phyloP scores from a whole-genome alignment of 2,797 vertebrate species.

The Brachyalestes nurse region DNA sequence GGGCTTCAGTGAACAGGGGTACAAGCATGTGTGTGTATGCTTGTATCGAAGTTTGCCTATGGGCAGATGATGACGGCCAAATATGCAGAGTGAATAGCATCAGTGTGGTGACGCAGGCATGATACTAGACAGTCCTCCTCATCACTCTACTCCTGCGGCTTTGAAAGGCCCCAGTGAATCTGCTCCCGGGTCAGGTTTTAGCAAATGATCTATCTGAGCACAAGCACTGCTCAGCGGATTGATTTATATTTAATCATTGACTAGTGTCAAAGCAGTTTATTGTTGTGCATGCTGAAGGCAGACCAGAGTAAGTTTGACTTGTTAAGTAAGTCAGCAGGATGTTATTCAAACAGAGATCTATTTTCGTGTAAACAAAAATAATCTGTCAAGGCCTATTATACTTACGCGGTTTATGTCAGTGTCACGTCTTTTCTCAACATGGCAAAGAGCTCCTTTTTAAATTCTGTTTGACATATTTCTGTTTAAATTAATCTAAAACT shows the following conservation, averaged over 20 bases:
- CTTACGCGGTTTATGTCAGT: conserved; percentile 73
- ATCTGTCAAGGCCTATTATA: conserved; percentile 75
- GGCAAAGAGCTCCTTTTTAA: conserved; percentile 64
- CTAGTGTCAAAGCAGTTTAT: conserved; percentile 76
- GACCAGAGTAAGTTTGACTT: conserved; percentile 75
- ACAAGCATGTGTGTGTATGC: conserved; percentile 27
- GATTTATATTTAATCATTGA: conserved; percentile 64
- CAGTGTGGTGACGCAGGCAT: conserved; percentile 79
- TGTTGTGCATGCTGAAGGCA: conserved; percentile 69
- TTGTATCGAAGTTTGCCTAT: conserved; percentile 11
- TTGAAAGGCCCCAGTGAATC: conserved; percentile 51
- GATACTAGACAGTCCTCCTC: conserved; percentile 75
- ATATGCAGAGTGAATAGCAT: conserved; percentile 80
- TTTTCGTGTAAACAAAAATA: conserved; percentile 78
- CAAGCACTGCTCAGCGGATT: conserved; percentile 57
- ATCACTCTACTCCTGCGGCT: conserved; percentile 69
- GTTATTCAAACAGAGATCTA: conserved; percentile 81
- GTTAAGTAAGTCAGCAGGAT: conserved; percentile 75
- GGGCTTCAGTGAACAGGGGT: conserved; percentile 49
- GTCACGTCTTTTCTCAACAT: conserved; percentile 72
- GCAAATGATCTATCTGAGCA: conserved; percentile 51
- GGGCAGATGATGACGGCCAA: conserved; percentile 62
- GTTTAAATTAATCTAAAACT: conserved; percentile 23
- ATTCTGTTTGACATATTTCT: conserved; percentile 73
- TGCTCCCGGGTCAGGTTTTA: conserved; percentile 46